Conservation (phyloP, 2,888 invertebrate genomes). For the Caenorhabditis sp. region DNA sequence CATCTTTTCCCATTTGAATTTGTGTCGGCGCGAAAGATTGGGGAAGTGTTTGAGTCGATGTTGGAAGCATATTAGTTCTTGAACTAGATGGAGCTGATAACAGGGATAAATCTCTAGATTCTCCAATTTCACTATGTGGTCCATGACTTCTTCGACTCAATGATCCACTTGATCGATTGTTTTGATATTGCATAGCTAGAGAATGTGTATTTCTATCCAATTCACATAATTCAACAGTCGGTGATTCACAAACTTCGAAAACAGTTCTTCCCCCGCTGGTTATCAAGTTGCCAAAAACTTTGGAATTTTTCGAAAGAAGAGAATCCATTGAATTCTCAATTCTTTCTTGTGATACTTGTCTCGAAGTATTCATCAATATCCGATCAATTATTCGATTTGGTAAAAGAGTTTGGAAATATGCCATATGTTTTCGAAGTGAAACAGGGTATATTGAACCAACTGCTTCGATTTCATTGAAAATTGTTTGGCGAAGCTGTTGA, state of each 20-base stretch:
- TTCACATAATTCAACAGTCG: slow-evolving; percentile 33
- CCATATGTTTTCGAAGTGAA: slow-evolving; percentile 10
- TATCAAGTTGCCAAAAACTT: slow-evolving; percentile 24
- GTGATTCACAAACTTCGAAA: slow-evolving; percentile 34
- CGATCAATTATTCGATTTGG: slow-evolving; percentile 23
- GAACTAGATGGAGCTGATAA: slow-evolving; percentile 35
- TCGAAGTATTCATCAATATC: slow-evolving; percentile 18
- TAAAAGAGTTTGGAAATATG: slow-evolving; percentile 22
- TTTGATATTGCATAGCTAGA: slow-evolving; percentile 52
- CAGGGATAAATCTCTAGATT: slow-evolving; percentile 37
- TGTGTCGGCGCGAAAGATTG: slow-evolving; percentile 25
- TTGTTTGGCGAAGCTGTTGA: slow-evolving; percentile 39
- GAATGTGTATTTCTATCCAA: slow-evolving; percentile 48
- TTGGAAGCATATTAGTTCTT: slow-evolving; percentile 14
- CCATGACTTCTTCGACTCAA: slow-evolving; percentile 40
- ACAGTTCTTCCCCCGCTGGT: slow-evolving; percentile 30
- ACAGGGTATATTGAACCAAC: slow-evolving; percentile 23
- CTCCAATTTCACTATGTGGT: slow-evolving; percentile 17
- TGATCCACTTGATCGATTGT: slow-evolving; percentile 38
- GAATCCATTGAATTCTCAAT: slow-evolving; percentile 30
- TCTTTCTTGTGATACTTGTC: slow-evolving; percentile 5
- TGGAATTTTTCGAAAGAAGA: slow-evolving; percentile 27
- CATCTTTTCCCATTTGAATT: slow-evolving; percentile 58
- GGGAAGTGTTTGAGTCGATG: slow-evolving; percentile 17
- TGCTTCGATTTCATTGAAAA: slow-evolving; percentile 60